Evolutionary conservation across 2,113 vertebrate genomes (phyloP).

Genomic region (Leptodactylus fuscus): DNA sequence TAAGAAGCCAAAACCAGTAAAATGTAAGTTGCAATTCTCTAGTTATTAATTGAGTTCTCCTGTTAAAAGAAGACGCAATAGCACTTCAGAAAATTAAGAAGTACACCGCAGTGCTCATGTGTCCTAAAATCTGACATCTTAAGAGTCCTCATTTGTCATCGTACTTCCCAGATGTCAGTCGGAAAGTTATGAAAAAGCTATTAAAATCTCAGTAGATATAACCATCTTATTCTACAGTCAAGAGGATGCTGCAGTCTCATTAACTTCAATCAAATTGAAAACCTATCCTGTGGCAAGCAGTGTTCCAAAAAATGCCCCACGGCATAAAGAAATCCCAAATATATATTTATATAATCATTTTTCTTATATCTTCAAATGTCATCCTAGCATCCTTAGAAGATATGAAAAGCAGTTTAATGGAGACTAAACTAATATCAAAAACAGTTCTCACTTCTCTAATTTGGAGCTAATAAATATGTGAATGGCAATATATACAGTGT

Average conservation of each 20-base stretch:
- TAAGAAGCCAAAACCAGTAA: too few species aligned
- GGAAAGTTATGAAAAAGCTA: neutral
- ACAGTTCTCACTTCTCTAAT: neutral
- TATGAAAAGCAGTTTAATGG: neutral
- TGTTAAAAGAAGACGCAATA: neutral
- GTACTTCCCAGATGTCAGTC: neutral
- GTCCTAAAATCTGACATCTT: neutral
- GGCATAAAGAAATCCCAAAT: neutral
- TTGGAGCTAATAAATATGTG: neutral
- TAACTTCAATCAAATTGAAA: conserved; percentile 19
- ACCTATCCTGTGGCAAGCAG: neutral
- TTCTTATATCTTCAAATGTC: neutral
- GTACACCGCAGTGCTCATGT: neutral
- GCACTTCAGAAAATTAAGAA: too few species aligned
- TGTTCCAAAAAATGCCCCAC: neutral
- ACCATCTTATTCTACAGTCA: neutral
- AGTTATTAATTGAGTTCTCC: neutral
- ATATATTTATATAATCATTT: neutral
- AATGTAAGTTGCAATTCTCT: too few species aligned
- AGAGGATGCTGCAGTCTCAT: neutral
- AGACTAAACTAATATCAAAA: neutral
- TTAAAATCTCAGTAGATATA: neutral
- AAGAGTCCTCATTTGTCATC: neutral
- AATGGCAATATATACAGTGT: too few species aligned
- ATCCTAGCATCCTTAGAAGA: neutral